Evolutionary conservation across 2,113 vertebrate genomes (phyloP).

Genomic region (human): GRCh38 chr9:96143501-96144000

Average conservation of each 20-base stretch:
- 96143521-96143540: too few species aligned
- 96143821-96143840: background rate
- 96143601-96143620: background rate
- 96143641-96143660: background rate
- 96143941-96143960: background rate
- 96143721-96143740: background rate
- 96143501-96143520: too few species aligned
- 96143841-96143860: background rate
- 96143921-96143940: background rate
- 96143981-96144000: background rate
- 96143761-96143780: background rate
- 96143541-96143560: too few species aligned
- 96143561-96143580: too few species aligned
- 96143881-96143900: background rate
- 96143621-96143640: background rate
- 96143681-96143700: background rate
- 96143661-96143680: background rate
- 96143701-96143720: background rate
- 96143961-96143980: background rate
- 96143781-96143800: background rate
- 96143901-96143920: background rate
- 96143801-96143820: background rate
- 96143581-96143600: slow-evolving; percentile 10
- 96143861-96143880: background rate
- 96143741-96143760: background rate